Conservation (phyloP, 2,888 invertebrate genomes). For the Dinocampus coccinellae region DNA sequence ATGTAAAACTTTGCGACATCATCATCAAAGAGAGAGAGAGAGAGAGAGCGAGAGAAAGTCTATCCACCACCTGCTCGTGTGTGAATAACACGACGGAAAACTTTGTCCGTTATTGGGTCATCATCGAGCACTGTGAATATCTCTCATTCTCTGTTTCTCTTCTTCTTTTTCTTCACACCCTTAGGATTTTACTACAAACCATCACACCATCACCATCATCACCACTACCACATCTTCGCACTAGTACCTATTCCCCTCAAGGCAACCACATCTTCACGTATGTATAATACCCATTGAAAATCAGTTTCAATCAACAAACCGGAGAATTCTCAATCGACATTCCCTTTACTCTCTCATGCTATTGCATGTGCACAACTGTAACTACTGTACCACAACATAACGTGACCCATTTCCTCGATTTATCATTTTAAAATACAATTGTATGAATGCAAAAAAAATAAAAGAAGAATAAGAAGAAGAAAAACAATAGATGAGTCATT, state of each 20-base stretch:
- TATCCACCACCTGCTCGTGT: constrained; percentile 29
- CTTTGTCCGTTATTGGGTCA: constrained; percentile 30
- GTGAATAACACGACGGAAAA: constrained; percentile 24
- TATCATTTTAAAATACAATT: no score
- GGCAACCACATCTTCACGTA: not conserved
- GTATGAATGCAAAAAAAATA: no score
- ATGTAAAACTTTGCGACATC: constrained; percentile 27
- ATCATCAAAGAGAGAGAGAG: not conserved
- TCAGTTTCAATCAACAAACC: not conserved
- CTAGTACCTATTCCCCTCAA: no score
- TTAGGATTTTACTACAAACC: no score
- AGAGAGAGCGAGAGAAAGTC: no score
- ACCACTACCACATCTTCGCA: no score
- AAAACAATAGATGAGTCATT: constrained; percentile 14
- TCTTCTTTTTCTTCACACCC: not conserved
- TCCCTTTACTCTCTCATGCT: not conserved
- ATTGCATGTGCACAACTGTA: no score
- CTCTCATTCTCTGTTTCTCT: not conserved
- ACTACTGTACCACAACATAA: not conserved
- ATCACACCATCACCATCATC: no score
- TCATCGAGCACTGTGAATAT: constrained; percentile 28
- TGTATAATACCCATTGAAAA: not conserved
- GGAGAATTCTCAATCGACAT: not conserved
- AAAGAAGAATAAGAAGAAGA: no score
- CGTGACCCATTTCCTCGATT: constrained; percentile 23